phyloP scores from a whole-genome alignment of 1,140 invertebrate genomes.

The Neodiprion fabricii region DNA sequence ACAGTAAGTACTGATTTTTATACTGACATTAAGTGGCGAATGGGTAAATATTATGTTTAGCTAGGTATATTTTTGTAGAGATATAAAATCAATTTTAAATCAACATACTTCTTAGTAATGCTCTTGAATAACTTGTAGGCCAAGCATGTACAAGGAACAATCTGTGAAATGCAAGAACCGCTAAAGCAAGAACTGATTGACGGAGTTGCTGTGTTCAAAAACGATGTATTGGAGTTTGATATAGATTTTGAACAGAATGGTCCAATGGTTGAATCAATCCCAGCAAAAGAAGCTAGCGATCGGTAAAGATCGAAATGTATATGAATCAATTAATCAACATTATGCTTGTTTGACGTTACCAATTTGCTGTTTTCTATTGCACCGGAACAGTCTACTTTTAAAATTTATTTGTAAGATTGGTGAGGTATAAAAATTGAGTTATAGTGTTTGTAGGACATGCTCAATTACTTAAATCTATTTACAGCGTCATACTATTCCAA shows the following conservation, averaged over 20 bases:
- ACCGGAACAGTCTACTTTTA: neutral
- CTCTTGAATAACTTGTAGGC: slow-evolving; percentile 57
- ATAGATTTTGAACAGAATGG: slow-evolving; percentile 77
- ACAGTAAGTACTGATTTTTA: slow-evolving; percentile 60
- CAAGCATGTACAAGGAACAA: slow-evolving; percentile 72
- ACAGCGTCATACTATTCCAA: slow-evolving; percentile 75
- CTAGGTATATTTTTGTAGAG: too few species aligned
- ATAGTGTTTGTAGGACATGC: neutral
- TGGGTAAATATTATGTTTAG: slow-evolving; percentile 10
- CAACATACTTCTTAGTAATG: neutral
- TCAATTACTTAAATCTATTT: slow-evolving; percentile 29
- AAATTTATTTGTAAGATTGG: neutral
- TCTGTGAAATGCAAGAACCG: slow-evolving; percentile 79
- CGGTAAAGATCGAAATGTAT: slow-evolving; percentile 53
- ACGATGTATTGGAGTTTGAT: slow-evolving; percentile 75
- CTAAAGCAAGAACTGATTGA: slow-evolving; percentile 74
- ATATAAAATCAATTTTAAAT: neutral
- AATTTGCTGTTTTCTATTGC: slow-evolving; percentile 4
- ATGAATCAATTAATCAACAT: neutral
- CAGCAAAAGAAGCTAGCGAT: slow-evolving; percentile 84
- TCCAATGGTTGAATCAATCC: slow-evolving; percentile 82
- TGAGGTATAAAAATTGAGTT: neutral
- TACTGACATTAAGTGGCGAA: neutral
- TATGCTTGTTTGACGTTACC: neutral
- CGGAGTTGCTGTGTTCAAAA: slow-evolving; percentile 72